These are phyloP conservation scores for Cyprinodon brontotheroides DNA, from an alignment of 2,113 vertebrate species.

Conservation along the genomic window DNA sequence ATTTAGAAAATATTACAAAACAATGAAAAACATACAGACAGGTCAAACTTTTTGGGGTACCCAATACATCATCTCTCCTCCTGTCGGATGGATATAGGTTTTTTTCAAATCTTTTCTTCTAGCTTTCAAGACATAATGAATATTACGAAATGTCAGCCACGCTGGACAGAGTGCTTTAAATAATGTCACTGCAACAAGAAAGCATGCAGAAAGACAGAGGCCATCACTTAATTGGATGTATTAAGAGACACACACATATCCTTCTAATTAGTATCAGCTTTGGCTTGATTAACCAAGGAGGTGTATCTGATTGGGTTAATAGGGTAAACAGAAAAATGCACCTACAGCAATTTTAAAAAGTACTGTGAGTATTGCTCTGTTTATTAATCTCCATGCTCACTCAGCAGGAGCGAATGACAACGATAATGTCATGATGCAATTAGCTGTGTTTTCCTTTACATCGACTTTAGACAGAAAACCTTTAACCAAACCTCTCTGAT, in stretches of 20 bases:
- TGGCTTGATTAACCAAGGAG: neutral
- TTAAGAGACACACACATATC: conserved; percentile 4
- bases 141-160: conserved; percentile 58
- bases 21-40: conserved; percentile 55
- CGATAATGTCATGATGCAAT: too few species aligned
- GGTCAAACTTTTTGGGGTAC: conserved; percentile 59
- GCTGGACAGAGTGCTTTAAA: conserved; percentile 45
- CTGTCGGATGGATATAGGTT: conserved; percentile 66
- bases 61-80: conserved; percentile 53
- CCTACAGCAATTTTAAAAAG: neutral
- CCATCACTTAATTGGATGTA: neutral
- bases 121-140: conserved; percentile 42
- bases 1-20: conserved; percentile 70
- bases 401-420: too few species aligned
- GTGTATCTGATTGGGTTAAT: neutral
- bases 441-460: too few species aligned
- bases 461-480: too few species aligned
- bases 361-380: too few species aligned
- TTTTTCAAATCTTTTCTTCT: conserved; percentile 43
- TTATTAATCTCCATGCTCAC: too few species aligned
- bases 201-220: conserved; percentile 21
- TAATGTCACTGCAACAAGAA: conserved; percentile 26
- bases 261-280: neutral
- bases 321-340: neutral
- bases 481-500: too few species aligned